These are phyloP conservation scores for Hoplodrina ambigua DNA, from an alignment of 2,888 invertebrate genomes.

Conservation along the genomic window DNA sequence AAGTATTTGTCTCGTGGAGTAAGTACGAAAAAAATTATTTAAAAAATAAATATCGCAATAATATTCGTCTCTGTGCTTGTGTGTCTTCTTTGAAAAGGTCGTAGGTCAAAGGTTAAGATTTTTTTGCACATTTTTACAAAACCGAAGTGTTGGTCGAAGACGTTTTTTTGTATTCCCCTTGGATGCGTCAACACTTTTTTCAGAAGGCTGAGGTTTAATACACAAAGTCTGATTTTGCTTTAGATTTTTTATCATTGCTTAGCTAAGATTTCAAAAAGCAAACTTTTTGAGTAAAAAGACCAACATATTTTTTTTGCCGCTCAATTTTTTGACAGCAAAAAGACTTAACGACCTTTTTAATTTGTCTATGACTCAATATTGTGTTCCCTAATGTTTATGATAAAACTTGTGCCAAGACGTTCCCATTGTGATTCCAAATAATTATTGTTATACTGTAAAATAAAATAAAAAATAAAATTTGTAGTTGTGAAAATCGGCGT, in stretches of 20 bases:
- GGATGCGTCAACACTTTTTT: not conserved
- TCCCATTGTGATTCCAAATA: constrained; percentile 71
- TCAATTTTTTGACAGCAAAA: not conserved
- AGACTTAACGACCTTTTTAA: constrained; percentile 42
- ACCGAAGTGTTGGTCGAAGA: not conserved
- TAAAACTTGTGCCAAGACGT: constrained; percentile 65
- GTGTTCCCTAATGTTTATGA: constrained; percentile 5
- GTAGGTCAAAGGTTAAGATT: constrained; percentile 21
- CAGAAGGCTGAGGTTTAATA: not conserved
- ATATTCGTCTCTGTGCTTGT: constrained; percentile 48
- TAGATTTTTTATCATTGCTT: not conserved
- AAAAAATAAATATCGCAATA: constrained; percentile 50
- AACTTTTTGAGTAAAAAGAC: not conserved
- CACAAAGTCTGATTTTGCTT: not conserved
- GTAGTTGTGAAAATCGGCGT: constrained; percentile 88
- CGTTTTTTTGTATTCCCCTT: not conserved
- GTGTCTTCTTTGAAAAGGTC: constrained; percentile 48
- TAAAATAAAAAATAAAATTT: constrained; percentile 70
- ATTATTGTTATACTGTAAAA: constrained; percentile 72
- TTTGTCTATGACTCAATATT: constrained; percentile 18
- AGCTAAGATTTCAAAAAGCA: not conserved
- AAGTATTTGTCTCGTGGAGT: constrained; percentile 60
- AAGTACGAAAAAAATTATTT: constrained; percentile 43
- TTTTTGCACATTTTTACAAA: constrained; percentile 1
- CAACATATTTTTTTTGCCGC: not conserved